Conservation (phyloP, 1,140 invertebrate species). For the Kradibia gibbosae region DNA sequence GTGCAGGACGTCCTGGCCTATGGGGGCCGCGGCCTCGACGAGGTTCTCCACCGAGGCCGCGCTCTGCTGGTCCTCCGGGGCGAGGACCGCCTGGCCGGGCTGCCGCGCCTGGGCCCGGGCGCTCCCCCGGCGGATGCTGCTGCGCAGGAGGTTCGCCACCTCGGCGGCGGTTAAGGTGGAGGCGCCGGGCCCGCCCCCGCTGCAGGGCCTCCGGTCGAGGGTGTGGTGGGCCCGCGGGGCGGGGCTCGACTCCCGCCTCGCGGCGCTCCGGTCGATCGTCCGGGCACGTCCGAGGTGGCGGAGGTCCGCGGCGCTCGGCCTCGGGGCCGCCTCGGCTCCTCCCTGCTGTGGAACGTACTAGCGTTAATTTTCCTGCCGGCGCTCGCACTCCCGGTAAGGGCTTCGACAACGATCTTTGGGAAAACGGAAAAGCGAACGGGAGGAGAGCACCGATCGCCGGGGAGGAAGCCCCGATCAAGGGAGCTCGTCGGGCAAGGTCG, state of each 20-base stretch:
- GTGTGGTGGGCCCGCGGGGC: conserved; percentile 55
- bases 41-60: conserved; percentile 74
- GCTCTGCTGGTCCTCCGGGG: conserved; percentile 60
- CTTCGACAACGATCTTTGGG: too few relatives aligned
- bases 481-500: too few relatives aligned
- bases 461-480: background rate
- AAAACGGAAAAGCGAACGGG: too few relatives aligned
- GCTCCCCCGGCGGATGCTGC: conserved; percentile 74
- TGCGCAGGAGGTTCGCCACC: conserved; percentile 75
- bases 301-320: background rate
- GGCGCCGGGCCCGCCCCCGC: conserved; percentile 43
- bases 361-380: too few relatives aligned
- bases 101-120: background rate
- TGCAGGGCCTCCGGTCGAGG: conserved; percentile 59
- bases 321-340: conserved; percentile 50
- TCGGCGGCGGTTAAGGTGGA: conserved; percentile 74
- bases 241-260: background rate
- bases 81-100: too few relatives aligned
- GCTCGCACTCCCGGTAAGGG: too few relatives aligned
- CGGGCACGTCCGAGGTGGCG: background rate
- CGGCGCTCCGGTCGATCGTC: conserved; percentile 25
- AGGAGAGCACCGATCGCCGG: background rate
- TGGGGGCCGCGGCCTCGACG: conserved; percentile 76
- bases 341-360: too few relatives aligned
- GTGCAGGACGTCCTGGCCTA: conserved; percentile 68